phyloP scores from a whole-genome alignment of 1,140 invertebrate genomes.

The Nixonia krombeini region DNA sequence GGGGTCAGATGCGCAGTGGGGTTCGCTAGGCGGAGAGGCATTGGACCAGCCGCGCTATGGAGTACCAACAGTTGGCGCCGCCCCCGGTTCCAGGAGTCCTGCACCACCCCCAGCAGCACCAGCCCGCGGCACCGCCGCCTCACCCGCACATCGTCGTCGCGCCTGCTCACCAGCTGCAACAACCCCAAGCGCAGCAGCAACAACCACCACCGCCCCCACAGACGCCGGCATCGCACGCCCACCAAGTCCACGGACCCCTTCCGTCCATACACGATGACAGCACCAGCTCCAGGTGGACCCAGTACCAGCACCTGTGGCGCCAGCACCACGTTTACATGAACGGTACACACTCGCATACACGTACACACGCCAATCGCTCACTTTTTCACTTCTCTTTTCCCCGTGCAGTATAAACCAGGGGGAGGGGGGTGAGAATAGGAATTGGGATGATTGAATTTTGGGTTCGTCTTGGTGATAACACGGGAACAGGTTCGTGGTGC shows the following conservation, averaged over 20 bases:
- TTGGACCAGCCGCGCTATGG: conserved; percentile 66
- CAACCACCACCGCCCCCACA: conserved; percentile 43
- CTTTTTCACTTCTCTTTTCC: no score
- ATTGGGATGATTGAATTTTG: no score
- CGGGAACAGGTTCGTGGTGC: no score
- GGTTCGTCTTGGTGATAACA: no score
- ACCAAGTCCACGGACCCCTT: conserved; percentile 70
- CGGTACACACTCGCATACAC: conserved; percentile 62
- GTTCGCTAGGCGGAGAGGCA: conserved; percentile 21
- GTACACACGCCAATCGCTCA: no score
- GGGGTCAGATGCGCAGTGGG: not conserved
- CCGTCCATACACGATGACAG: conserved; percentile 71
- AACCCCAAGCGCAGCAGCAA: conserved; percentile 48
- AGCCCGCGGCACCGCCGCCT: conserved; percentile 50
- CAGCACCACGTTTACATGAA: conserved; percentile 74
- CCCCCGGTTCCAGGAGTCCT: conserved; percentile 61
- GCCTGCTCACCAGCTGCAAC: conserved; percentile 58
- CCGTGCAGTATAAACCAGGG: no score
- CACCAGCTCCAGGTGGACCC: conserved; percentile 70
- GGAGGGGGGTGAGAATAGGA: no score
- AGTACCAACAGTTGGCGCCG: conserved; percentile 70
- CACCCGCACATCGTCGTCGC: conserved; percentile 66
- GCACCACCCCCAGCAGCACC: conserved; percentile 58
- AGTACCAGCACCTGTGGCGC: conserved; percentile 73
- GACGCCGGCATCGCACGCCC: conserved; percentile 63